Conservation (phyloP, 1,140 invertebrate genomes). For the Mya arenaria region DNA sequence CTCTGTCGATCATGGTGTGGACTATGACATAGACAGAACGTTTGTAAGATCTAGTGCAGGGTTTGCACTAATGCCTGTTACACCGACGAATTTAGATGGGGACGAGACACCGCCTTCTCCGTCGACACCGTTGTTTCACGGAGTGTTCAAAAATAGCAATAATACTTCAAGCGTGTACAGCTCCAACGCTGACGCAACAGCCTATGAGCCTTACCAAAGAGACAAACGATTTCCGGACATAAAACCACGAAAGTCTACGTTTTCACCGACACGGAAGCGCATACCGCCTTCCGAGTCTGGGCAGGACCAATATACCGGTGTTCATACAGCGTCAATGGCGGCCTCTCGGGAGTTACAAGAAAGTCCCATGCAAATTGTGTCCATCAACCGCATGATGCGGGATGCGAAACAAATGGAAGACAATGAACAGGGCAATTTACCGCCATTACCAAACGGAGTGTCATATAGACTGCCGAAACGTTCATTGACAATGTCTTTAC, state of each 20-base stretch:
- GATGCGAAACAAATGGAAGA: background rate
- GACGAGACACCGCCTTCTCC: background rate
- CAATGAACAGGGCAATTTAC: background rate
- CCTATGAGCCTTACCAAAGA: slow-evolving; percentile 31
- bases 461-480: slow-evolving; percentile 27
- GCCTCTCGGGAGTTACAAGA: slow-evolving; percentile 24
- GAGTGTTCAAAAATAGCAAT: slow-evolving; percentile 32
- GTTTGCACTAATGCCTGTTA: slow-evolving; percentile 30
- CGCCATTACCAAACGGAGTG: background rate
- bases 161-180: background rate
- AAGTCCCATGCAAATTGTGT: slow-evolving; percentile 42
- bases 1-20: slow-evolving; percentile 7
- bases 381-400: background rate
- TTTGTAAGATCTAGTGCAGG: background rate
- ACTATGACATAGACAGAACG: slow-evolving; percentile 12
- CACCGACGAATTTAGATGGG: background rate
- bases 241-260: slow-evolving; percentile 12
- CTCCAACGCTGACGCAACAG: background rate
- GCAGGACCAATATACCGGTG: background rate
- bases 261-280: slow-evolving; percentile 28
- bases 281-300: background rate
- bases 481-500: slow-evolving; percentile 18
- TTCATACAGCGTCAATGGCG: background rate
- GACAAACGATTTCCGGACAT: slow-evolving; percentile 51
- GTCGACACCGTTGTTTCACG: slow-evolving; percentile 26